phyloP scores from a whole-genome alignment of 2,797 vertebrate species.

The Acipenser oxyrinchus region DNA sequence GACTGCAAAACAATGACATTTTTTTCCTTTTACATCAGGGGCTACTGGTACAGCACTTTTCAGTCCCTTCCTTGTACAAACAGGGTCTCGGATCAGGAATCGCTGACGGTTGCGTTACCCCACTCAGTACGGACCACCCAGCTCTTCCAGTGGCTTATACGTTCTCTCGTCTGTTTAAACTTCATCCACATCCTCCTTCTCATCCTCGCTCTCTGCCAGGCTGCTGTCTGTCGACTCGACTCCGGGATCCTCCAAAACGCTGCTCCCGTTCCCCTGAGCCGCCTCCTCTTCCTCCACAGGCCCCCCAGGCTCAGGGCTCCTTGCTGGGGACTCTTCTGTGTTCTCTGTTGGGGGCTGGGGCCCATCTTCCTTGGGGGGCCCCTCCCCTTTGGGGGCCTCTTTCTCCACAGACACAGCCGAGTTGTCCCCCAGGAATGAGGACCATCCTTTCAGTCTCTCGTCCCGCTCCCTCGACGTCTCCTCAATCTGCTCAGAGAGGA shows the following conservation, averaged over 20 bases:
- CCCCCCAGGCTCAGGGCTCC: neutral
- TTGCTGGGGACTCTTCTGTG: neutral
- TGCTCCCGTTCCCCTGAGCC: slow-evolving; percentile 31
- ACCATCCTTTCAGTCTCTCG: slow-evolving; percentile 86
- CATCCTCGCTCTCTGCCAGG: slow-evolving; percentile 75
- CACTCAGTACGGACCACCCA: no score
- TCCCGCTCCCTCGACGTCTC: slow-evolving; percentile 88
- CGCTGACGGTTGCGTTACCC: no score
- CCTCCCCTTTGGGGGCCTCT: slow-evolving; percentile 32
- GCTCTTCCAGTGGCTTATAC: neutral
- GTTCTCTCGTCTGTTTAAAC: slow-evolving; percentile 1
- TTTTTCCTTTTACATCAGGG: no score
- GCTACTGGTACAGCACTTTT: no score
- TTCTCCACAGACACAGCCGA: slow-evolving; percentile 32
- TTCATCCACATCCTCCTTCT: slow-evolving; percentile 41
- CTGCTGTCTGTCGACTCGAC: slow-evolving; percentile 83
- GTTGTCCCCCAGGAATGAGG: slow-evolving; percentile 59
- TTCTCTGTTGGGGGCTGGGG: neutral
- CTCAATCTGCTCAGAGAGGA: slow-evolving; percentile 64
- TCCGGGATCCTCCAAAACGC: slow-evolving; percentile 34
- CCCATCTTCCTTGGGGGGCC: slow-evolving; percentile 26
- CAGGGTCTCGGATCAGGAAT: no score
- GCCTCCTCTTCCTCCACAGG: slow-evolving; percentile 12
- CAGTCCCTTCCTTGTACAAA: no score
- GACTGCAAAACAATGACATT: no score